A percentile compares a stretch with the other conserved stretches of the same genome.
phyloP scores from a whole-genome alignment of 2,113 vertebrate species.

The Calidris pygmaea region DNA sequence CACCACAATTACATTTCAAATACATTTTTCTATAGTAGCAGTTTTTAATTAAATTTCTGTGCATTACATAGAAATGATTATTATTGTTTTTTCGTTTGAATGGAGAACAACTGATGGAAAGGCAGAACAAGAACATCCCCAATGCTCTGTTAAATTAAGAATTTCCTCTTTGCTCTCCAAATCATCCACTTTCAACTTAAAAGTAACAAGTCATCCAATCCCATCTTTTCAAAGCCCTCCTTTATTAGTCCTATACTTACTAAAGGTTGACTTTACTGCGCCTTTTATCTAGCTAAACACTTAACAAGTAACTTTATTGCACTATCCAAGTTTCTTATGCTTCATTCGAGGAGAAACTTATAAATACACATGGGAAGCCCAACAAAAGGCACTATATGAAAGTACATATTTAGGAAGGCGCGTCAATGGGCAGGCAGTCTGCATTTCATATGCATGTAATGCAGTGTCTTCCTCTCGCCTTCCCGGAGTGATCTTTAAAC shows the following conservation, averaged over 20 bases:
- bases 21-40: slow-evolving; percentile 16
- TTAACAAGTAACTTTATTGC: background rate
- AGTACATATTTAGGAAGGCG: background rate
- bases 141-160: background rate
- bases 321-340: background rate
- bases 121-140: background rate
- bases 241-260: background rate
- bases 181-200: background rate
- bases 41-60: slow-evolving; percentile 22
- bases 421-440: background rate
- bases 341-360: background rate
- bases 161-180: slow-evolving; percentile 14
- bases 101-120: background rate
- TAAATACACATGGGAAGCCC: background rate
- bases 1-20: slow-evolving; percentile 29
- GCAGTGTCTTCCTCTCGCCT: slow-evolving; percentile 4
- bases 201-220: background rate
- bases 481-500: background rate
- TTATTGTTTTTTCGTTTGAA: slow-evolving; percentile 10
- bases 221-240: background rate
- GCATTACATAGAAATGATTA: background rate
- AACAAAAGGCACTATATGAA: background rate
- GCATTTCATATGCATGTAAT: slow-evolving; percentile 23
- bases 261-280: background rate
- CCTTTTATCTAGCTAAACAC: background rate